Base-by-base conservation (phyloP, 2,888 invertebrate genomes). In the Cancer borealis region DNA sequence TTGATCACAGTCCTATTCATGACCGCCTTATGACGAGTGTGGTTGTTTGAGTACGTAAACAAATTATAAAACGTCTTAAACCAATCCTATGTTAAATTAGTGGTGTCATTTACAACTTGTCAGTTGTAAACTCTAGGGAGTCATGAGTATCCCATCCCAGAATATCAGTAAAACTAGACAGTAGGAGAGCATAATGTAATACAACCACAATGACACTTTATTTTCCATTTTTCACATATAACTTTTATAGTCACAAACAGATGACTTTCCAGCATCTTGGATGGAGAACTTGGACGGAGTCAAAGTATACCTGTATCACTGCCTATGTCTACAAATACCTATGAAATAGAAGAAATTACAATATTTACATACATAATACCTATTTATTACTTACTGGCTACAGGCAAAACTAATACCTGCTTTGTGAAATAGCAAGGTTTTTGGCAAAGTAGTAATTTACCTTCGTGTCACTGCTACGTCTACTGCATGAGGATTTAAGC, bases 221-320 rank as follows among this genome's bases (percentile, higher is more conserved):
- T 84, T 84, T 84, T 84, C 39, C 14, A 2, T 79, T 84, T 84
- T 84, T 84, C 8, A 84, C 84, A 84, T 39, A 39, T 10, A 84
- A 30, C 39, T 39, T 84, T 39, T 39, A 84, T 14, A 84, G 39
- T 84, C n/a, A 12, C 39, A 84, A 14, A 39, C 39, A 39, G 84
- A 30, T 84, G 84, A 84, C 14, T 84, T 66, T 84, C 39, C 84
- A 84, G 84, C 84, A 30, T 39, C 39, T 14, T 30, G 84, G 84
- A 84, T 39, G 84, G 84, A 39, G n/a, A 84, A 84, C 39, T 84
- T 84, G 84, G 84, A 84, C 84, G 84, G 84, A 30, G 14, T 84
- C 84, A 84, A 17, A 14, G 4, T 60, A 21, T 84, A 84, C 84
- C 84, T 84, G 84, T 84, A 84, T 84, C 84, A 39, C 84, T 84